Evolutionary conservation across 1,140 invertebrate species (phyloP).

Genomic region (Eumeta japonica): DNA sequence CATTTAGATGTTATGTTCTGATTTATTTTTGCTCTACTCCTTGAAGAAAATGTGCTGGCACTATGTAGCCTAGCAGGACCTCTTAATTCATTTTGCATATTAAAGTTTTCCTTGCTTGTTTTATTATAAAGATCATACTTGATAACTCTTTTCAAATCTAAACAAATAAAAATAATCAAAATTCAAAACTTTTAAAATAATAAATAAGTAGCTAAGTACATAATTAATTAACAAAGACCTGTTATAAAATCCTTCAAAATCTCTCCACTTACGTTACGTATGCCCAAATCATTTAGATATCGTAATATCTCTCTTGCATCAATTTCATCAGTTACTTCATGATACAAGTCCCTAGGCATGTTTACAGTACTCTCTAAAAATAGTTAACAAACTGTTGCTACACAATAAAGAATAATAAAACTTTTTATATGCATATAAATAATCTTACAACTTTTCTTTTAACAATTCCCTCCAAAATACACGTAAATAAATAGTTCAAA

Average conservation of each 20-base stretch:
- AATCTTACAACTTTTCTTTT: no score
- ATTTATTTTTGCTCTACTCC: constrained; percentile 32
- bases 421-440: no score
- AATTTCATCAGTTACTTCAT: constrained; percentile 30
- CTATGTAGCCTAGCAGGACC: constrained; percentile 50
- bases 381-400: no score
- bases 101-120: constrained; percentile 15
- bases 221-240: constrained; percentile 5
- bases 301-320: constrained; percentile 41
- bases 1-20: background rate
- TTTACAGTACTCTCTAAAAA: no score
- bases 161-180: constrained; percentile 15
- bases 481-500: no score
- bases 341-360: no score
- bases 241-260: constrained; percentile 15
- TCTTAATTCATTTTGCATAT: no score
- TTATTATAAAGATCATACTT: constrained; percentile 53
- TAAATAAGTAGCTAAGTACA: no score
- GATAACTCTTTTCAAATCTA: constrained; percentile 61
- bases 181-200: constrained; percentile 1
- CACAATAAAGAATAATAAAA: no score
- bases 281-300: constrained; percentile 44
- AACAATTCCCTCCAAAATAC: no score
- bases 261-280: constrained; percentile 40
- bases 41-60: constrained; percentile 49